Evolutionary conservation across 1,140 invertebrate species (phyloP).

Genomic region (Carcinoscorpius rotundicauda): DNA sequence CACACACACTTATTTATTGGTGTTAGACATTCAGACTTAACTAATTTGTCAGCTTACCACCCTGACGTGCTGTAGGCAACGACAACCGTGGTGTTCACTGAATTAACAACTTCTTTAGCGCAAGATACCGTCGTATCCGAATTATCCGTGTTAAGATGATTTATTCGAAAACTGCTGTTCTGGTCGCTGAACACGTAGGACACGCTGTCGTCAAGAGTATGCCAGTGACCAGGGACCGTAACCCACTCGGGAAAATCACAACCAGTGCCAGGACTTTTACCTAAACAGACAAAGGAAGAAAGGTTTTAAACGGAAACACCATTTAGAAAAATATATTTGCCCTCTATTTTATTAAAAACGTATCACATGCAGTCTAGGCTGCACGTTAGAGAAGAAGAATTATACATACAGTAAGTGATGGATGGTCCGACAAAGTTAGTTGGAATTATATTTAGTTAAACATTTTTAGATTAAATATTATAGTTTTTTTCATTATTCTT

Average conservation of each 20-base stretch:
- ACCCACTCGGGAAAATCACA: constrained; percentile 25
- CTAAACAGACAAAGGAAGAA: constrained; percentile 11
- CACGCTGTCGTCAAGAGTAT: constrained; percentile 34
- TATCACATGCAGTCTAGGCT: no score
- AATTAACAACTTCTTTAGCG: constrained; percentile 10
- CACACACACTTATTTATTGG: no score
- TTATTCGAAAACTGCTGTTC: constrained; percentile 47
- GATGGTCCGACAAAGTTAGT: no score
- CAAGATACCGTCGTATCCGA: constrained; percentile 18
- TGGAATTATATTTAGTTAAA: no score
- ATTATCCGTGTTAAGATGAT: background rate
- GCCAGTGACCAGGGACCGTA: constrained; percentile 20
- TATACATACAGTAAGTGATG: background rate
- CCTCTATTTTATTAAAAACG: no score
- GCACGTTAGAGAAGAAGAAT: no score
- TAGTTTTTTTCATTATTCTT: no score
- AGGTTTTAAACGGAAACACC: background rate
- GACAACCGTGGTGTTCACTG: constrained; percentile 14
- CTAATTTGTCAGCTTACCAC: constrained; percentile 17
- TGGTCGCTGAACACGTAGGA: constrained; percentile 58
- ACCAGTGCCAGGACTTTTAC: constrained; percentile 38
- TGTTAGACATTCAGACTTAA: no score
- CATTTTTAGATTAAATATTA: no score
- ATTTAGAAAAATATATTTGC: no score
- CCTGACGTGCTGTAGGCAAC: constrained; percentile 23